phyloP scores from a whole-genome alignment of 2,888 invertebrate species.

The Leucoptera coffeella region DNA sequence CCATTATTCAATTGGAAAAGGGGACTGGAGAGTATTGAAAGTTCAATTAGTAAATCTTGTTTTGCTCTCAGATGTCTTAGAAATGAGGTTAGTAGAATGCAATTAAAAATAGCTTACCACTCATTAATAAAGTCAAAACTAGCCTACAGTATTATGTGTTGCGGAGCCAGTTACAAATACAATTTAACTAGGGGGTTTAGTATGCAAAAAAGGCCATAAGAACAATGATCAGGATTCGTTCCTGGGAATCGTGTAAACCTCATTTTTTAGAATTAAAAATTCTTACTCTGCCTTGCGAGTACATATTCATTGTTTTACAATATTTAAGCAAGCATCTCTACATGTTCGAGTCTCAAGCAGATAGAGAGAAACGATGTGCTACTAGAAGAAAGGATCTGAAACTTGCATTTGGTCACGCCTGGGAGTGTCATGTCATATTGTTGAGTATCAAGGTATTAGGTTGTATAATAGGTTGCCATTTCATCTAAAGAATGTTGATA shows the following conservation, averaged over 20 bases:
- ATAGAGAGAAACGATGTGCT: no score
- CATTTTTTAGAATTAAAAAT: no score
- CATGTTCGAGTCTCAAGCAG: no score
- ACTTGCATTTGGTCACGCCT: no score
- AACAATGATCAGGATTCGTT: not conserved
- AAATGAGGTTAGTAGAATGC: not conserved
- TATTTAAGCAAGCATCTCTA: no score
- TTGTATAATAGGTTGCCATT: no score
- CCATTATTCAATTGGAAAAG: not conserved
- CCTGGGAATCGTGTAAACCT: not conserved
- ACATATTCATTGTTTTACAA: no score
- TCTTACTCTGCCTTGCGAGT: no score
- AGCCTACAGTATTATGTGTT: not conserved
- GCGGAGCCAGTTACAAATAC: conserved; percentile 1
- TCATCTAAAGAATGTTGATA: no score
- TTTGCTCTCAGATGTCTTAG: not conserved
- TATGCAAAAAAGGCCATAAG: conserved; percentile 1
- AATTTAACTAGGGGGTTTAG: not conserved
- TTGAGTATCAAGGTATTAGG: no score
- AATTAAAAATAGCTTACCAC: conserved; percentile 1
- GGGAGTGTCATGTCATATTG: no score
- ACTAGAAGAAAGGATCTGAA: no score
- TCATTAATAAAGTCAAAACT: conserved; percentile 1
- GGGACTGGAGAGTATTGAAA: not conserved
- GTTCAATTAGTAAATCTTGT: not conserved